Conservation (phyloP, 2,797 vertebrate genomes). For the Artibeus lituratus region DNA sequence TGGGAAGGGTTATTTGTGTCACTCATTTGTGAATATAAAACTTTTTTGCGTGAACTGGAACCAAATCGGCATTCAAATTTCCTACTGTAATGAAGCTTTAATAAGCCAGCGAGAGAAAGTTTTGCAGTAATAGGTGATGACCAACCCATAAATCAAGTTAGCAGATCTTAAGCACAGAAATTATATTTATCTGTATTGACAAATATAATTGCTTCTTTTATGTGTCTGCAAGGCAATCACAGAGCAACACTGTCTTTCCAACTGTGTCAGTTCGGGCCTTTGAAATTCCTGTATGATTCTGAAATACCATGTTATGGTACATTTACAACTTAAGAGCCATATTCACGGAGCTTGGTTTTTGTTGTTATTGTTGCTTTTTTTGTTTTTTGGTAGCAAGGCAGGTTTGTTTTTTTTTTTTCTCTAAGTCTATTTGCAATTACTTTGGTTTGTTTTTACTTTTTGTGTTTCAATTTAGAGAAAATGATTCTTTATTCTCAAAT, state of each 20-base stretch:
- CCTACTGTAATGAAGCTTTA: slow-evolving; percentile 74
- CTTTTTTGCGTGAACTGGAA: slow-evolving; percentile 57
- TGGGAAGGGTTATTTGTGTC: slow-evolving; percentile 57
- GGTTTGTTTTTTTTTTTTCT: background rate
- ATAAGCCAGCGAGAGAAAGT: slow-evolving; percentile 70
- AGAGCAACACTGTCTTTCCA: slow-evolving; percentile 65
- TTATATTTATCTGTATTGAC: slow-evolving; percentile 74
- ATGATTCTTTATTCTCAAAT: background rate
- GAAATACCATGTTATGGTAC: background rate
- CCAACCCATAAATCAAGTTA: slow-evolving; percentile 74
- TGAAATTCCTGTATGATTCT: slow-evolving; percentile 35
- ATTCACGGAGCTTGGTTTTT: background rate
- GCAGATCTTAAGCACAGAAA: slow-evolving; percentile 75
- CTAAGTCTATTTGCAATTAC: background rate
- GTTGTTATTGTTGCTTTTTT: background rate
- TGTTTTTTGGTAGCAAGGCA: background rate
- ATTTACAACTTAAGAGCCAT: background rate
- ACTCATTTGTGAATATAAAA: slow-evolving; percentile 60
- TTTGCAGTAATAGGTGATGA: slow-evolving; percentile 72
- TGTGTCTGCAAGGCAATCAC: slow-evolving; percentile 68
- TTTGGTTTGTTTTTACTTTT: background rate
- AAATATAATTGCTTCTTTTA: slow-evolving; percentile 77
- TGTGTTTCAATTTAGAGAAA: background rate
- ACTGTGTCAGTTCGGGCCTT: slow-evolving; percentile 43
- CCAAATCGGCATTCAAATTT: slow-evolving; percentile 67